Evolutionary conservation across 1,140 invertebrate species (phyloP).

Genomic region (Philotrypesis tridentata): DNA sequence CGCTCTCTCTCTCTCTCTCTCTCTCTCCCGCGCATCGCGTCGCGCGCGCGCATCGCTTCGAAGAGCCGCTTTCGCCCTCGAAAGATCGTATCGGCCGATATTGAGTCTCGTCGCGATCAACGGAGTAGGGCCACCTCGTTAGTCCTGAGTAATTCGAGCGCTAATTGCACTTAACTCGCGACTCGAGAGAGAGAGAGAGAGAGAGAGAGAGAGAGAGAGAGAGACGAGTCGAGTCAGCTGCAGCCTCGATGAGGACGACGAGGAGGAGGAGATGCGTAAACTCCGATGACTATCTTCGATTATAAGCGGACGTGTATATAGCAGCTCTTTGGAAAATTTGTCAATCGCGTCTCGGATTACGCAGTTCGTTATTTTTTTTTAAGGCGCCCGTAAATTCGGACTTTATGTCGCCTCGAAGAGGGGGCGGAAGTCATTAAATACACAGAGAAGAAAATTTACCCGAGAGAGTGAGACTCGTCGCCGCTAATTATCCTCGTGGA

Average conservation of each 20-base stretch:
- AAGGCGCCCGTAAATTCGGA: background rate
- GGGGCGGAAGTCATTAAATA: conserved; percentile 6
- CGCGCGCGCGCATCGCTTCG: background rate
- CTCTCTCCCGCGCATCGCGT: background rate
- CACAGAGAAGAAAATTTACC: background rate
- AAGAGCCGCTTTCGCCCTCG: conserved; percentile 11
- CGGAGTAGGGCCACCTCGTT: conserved; percentile 64
- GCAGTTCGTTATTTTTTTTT: background rate
- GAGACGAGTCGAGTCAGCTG: no score
- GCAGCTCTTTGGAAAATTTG: background rate
- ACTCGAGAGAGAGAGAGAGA: conserved; percentile 50
- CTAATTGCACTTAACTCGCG: conserved; percentile 69
- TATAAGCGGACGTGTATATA: no score
- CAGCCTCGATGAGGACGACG: background rate
- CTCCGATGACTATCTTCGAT: background rate
- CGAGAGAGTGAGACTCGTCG: no score
- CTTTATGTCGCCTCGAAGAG: background rate
- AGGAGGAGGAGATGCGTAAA: background rate
- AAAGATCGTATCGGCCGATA: conserved; percentile 68
- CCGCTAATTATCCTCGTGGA: conserved; percentile 24
- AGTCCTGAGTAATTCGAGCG: conserved; percentile 70
- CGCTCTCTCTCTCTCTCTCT: background rate
- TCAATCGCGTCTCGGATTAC: background rate
- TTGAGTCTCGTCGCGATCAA: conserved; percentile 66
- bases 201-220: conserved; percentile 49